A percentile compares a stretch with the other conserved stretches of the same genome.
These are phyloP conservation scores for Ellobius talpinus DNA, from an alignment of 2,113 vertebrate species.

Conservation along the genomic window DNA sequence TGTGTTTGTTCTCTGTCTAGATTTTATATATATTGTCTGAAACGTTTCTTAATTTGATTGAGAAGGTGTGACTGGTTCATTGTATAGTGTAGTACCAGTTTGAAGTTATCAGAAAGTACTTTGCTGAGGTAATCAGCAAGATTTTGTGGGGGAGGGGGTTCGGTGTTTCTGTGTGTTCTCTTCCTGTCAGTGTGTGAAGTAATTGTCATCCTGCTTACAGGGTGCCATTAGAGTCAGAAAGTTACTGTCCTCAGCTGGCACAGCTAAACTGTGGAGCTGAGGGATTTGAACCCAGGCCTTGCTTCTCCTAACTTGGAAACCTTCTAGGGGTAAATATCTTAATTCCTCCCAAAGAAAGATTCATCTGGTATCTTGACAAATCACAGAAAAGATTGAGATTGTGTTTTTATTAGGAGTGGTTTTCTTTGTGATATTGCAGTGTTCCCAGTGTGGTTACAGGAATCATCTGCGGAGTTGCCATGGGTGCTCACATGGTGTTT, in stretches of 20 bases:
- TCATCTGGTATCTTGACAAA: constrained; percentile 31
- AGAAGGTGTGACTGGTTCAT: background rate
- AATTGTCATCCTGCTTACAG: constrained; percentile 1
- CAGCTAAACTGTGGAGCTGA: background rate
- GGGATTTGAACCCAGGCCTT: constrained; percentile 46
- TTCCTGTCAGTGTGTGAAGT: background rate
- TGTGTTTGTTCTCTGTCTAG: constrained; percentile 24
- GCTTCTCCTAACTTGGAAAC: constrained; percentile 24
- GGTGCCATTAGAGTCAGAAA: background rate
- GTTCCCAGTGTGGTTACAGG: constrained; percentile 31
- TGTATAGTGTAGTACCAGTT: background rate
- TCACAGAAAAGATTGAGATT: constrained; percentile 3
- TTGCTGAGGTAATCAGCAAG: constrained; percentile 28
- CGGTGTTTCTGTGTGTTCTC: constrained; percentile 4
- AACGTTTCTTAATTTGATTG: background rate
- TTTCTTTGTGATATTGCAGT: constrained; percentile 48
- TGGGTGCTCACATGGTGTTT: constrained; percentile 40
- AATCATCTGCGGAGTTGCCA: background rate
- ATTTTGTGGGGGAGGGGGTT: background rate
- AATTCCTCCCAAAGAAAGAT: constrained; percentile 2
- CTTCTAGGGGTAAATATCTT: constrained; percentile 18
- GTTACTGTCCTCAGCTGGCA: background rate
- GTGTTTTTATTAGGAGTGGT: constrained; percentile 34
- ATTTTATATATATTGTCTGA: background rate
- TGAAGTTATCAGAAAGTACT: constrained; percentile 36